phyloP scores from a whole-genome alignment of 2,797 vertebrate species.

The Phrynocephalus forsythii region DNA sequence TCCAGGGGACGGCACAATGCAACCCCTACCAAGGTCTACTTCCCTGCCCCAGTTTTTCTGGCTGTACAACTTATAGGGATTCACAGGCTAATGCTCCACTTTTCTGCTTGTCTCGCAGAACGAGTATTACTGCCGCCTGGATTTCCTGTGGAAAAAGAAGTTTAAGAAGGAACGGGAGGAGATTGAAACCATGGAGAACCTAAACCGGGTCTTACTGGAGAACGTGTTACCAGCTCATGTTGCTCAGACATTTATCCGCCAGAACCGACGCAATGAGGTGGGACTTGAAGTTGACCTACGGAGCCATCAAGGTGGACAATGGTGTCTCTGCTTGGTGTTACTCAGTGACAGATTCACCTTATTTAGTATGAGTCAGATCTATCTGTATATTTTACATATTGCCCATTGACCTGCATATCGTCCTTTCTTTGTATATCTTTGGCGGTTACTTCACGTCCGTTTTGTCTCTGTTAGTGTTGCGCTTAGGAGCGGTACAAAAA shows the following conservation, averaged over 20 bases:
- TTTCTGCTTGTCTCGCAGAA: slow-evolving; percentile 76
- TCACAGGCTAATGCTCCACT: not conserved
- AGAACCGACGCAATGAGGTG: slow-evolving; percentile 86
- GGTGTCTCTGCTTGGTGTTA: not conserved
- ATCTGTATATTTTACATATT: not conserved
- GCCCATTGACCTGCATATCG: not conserved
- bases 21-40: no score
- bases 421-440: not conserved
- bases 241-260: slow-evolving; percentile 87
- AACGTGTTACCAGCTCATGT: slow-evolving; percentile 89
- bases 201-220: slow-evolving; percentile 88
- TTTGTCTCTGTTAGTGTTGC: no score
- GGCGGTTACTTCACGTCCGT: no score
- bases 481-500: no score
- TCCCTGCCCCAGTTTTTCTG: not conserved
- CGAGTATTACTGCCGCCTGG: slow-evolving; percentile 86
- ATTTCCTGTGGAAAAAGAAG: slow-evolving; percentile 88
- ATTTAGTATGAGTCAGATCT: not conserved
- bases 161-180: slow-evolving; percentile 85
- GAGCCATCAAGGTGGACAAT: not conserved
- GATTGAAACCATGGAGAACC: slow-evolving; percentile 90
- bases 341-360: not conserved
- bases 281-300: not conserved
- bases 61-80: not conserved
- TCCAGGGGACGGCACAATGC: no score